phyloP scores from a whole-genome alignment of 1,140 invertebrate genomes.

The Trichoplusia ni region DNA sequence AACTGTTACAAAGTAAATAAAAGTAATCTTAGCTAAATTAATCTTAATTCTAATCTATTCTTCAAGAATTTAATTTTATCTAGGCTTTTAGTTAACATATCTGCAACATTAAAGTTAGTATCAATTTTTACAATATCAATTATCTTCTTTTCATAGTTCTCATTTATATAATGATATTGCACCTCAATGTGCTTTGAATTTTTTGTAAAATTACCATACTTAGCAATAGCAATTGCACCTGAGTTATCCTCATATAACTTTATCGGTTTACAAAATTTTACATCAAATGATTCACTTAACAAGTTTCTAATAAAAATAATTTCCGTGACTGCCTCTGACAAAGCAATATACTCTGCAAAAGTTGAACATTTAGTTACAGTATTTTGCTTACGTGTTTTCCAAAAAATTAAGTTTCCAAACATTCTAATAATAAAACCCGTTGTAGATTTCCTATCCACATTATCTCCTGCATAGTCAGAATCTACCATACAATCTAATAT shows the following conservation, averaged over 20 bases:
- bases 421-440: constrained; percentile 59
- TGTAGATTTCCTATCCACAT: constrained; percentile 61
- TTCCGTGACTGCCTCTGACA: constrained; percentile 44
- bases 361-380: constrained; percentile 46
- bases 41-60: constrained; percentile 32
- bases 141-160: constrained; percentile 43
- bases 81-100: constrained; percentile 42
- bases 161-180: constrained; percentile 54
- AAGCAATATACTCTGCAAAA: constrained; percentile 45
- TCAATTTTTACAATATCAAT: constrained; percentile 49
- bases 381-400: constrained; percentile 58
- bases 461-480: constrained; percentile 65
- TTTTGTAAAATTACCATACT: constrained; percentile 56
- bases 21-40: constrained; percentile 25
- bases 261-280: constrained; percentile 42
- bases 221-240: constrained; percentile 48
- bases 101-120: constrained; percentile 39
- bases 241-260: constrained; percentile 50
- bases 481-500: constrained; percentile 61
- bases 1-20: no score
- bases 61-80: constrained; percentile 38
- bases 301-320: constrained; percentile 45
- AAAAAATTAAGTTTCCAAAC: constrained; percentile 57
- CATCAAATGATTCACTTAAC: constrained; percentile 45
- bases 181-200: constrained; percentile 57